These are phyloP conservation scores for Lagodon rhomboides DNA, from an alignment of 2,797 vertebrate genomes.

Conservation along the genomic window DNA sequence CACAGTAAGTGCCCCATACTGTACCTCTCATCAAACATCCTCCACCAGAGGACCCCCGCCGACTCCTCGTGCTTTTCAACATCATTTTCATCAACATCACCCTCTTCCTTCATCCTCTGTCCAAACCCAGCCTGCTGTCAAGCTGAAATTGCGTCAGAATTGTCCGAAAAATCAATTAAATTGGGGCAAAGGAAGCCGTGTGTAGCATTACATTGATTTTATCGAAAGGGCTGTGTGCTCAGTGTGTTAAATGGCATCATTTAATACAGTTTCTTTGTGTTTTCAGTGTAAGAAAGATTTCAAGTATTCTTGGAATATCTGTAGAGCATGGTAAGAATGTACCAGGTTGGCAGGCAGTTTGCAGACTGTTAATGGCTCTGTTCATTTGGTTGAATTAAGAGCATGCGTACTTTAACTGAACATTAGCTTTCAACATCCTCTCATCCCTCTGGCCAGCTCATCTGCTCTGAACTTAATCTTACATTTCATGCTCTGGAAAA, in stretches of 20 bases:
- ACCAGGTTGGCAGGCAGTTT: conserved; percentile 87
- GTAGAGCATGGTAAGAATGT: conserved; percentile 99
- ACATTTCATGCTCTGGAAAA: conserved; percentile 41
- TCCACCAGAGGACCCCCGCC: conserved; percentile 27
- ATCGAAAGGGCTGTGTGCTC: conserved; percentile 39
- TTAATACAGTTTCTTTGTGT: conserved; percentile 96
- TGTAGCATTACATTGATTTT: conserved; percentile 4
- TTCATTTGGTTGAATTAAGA: conserved; percentile 67
- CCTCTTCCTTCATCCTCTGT: conserved; percentile 46
- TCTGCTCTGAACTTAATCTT: conserved; percentile 58
- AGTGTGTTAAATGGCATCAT: conserved; percentile 55
- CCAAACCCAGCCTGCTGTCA: conserved; percentile 34
- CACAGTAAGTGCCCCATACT: conserved; percentile 91
- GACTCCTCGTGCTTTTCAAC: conserved; percentile 55
- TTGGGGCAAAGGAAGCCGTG: neutral
- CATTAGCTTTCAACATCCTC: conserved; percentile 55
- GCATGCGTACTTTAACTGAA: conserved; percentile 74
- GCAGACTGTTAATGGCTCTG: conserved; percentile 74
- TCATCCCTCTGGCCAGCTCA: conserved; percentile 58
- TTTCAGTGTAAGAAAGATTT: conserved; percentile 99
- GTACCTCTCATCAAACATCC: conserved; percentile 61
- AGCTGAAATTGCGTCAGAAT: neutral
- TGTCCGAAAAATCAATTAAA: neutral
- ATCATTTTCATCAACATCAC: conserved; percentile 42
- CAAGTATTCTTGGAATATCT: conserved; percentile 99